These are phyloP conservation scores for Coleophora flavipennella DNA, from an alignment of 2,888 invertebrate genomes.

Conservation along the genomic window DNA sequence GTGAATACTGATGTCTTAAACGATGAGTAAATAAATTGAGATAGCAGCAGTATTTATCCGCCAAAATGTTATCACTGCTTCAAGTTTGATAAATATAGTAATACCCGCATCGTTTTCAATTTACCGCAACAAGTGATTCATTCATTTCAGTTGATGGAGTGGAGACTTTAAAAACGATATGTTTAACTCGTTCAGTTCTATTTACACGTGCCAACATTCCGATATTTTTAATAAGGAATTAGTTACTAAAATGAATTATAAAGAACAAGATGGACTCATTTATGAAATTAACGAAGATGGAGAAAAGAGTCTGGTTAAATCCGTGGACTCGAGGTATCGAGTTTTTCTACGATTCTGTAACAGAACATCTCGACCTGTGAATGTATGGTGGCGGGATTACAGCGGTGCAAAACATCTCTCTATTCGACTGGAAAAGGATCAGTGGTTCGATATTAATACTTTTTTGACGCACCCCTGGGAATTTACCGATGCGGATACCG, in stretches of 20 bases:
- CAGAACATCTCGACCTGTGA: slow-evolving; percentile 53
- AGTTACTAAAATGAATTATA: slow-evolving; percentile 16
- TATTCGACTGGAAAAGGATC: slow-evolving; percentile 66
- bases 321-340: slow-evolving; percentile 32
- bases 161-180: too few relatives aligned
- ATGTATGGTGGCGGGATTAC: slow-evolving; percentile 86
- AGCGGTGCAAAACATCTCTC: slow-evolving; percentile 76
- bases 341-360: slow-evolving; percentile 50
- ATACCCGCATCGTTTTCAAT: too few relatives aligned
- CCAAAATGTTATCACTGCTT: too few relatives aligned
- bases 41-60: too few relatives aligned
- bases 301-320: slow-evolving; percentile 38
- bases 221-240: too few relatives aligned
- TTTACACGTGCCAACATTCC: too few relatives aligned
- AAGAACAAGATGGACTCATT: slow-evolving; percentile 19
- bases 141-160: too few relatives aligned
- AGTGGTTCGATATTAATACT: slow-evolving; percentile 78
- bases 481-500: slow-evolving; percentile 79
- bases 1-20: too few relatives aligned
- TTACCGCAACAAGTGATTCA: too few relatives aligned
- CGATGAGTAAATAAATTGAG: too few relatives aligned
- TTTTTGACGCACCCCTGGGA: slow-evolving; percentile 90
- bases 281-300: slow-evolving; percentile 50
- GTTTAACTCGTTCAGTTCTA: too few relatives aligned
- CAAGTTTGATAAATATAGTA: too few relatives aligned